Conservation (phyloP, 2,113 vertebrate species). For the Dendropsophus ebraccatus region DNA sequence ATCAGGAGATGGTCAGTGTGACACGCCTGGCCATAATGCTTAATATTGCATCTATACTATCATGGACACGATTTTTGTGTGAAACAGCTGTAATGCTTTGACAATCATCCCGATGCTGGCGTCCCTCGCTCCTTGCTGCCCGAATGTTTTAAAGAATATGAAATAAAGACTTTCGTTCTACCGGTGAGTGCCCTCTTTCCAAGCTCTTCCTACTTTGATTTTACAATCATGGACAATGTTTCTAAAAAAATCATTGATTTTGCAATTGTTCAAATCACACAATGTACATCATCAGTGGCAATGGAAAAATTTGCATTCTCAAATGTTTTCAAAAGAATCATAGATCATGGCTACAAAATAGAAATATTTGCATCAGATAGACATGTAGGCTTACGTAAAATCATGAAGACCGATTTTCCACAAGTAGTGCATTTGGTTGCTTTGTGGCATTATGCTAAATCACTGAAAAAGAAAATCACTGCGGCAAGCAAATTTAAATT, state of each 20-base stretch:
- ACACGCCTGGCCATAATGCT: not conserved
- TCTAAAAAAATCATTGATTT: not conserved
- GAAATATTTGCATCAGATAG: not conserved
- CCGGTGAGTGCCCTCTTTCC: too few relatives aligned
- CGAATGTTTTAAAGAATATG: too few relatives aligned
- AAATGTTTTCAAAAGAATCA: not conserved
- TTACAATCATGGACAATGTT: not conserved
- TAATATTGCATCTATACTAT: not conserved
- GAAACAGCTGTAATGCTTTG: too few relatives aligned
- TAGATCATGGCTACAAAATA: too few relatives aligned
- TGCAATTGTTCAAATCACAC: not conserved
- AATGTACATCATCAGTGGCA: not conserved
- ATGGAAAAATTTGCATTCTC: not conserved
- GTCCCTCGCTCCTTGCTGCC: too few relatives aligned
- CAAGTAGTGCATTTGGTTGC: not conserved
- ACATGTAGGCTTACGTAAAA: not conserved
- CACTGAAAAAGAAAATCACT: not conserved
- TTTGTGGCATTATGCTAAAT: not conserved
- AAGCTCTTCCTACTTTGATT: too few relatives aligned
- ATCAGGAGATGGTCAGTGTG: not conserved
- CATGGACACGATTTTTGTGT: too few relatives aligned
- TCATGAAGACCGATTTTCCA: not conserved
- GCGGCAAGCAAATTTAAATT: not conserved
- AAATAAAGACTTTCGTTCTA: too few relatives aligned
- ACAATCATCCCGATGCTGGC: too few relatives aligned